These are phyloP conservation scores for Sarotherodon lohbergeri DNA, from an alignment of 2,113 vertebrate species.

Conservation along the genomic window DNA sequence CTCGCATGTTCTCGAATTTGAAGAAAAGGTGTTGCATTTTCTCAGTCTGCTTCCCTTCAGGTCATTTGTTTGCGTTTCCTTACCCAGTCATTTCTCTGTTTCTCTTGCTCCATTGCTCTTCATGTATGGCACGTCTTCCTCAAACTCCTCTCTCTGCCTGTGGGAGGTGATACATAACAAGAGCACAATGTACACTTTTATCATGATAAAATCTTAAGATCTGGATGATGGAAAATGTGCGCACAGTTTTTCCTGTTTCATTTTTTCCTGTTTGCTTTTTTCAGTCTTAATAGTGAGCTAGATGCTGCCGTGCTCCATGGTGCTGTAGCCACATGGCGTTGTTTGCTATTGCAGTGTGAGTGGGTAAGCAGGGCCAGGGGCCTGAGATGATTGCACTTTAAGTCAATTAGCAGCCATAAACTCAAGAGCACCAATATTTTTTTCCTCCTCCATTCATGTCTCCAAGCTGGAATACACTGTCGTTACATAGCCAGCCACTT, in stretches of 20 bases:
- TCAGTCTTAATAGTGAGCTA: not conserved
- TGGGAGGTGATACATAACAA: not conserved
- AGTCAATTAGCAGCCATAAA: constrained; percentile 43
- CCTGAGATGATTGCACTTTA: constrained; percentile 39
- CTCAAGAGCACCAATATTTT: constrained; percentile 12
- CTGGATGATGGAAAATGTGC: not conserved
- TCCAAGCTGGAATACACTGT: constrained; percentile 16
- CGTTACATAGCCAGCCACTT: constrained; percentile 35
- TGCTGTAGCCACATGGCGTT: not conserved
- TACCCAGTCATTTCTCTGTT: constrained; percentile 9
- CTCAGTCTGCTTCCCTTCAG: not conserved
- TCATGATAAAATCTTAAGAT: not conserved
- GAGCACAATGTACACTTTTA: not conserved
- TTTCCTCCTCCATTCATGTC: constrained; percentile 18
- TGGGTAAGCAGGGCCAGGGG: not conserved
- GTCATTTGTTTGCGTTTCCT: not conserved
- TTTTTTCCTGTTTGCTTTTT: not conserved
- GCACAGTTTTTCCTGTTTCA: not conserved
- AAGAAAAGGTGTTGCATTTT: not conserved
- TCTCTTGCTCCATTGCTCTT: constrained; percentile 30
- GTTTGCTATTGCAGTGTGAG: constrained; percentile 32
- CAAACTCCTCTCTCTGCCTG: constrained; percentile 37
- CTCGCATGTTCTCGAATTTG: not conserved
- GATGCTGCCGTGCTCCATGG: not conserved
- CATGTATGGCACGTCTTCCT: constrained; percentile 41